Evolutionary conservation across 2,797 vertebrate species (phyloP), one percentile per base, ranked within the genome.

Genomic region (Epinephelus coioides): DNA sequence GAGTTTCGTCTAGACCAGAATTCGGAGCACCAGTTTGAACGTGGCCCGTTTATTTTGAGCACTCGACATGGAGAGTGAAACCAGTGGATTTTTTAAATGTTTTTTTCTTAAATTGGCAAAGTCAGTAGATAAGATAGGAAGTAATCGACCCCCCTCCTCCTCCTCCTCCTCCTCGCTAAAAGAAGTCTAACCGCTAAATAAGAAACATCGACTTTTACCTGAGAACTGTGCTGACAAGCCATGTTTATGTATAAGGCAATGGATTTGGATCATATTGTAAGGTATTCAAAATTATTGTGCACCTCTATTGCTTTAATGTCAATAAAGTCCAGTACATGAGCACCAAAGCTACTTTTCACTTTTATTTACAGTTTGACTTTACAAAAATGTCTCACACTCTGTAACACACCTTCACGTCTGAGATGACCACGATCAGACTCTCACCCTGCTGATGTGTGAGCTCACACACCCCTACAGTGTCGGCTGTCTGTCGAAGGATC

Each of bases 251-350:
- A 62, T 62, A 78, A 73, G 63, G 71, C 76, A 73, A 86, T 88
- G 84, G 75, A 89, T 93, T 88, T 78, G 69, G 77, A 91, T 92
- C 88, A 90, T 86, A 86, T 68, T 90, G 80, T 92, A 89, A 90
- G 73, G 78, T 91, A 86, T 86, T 89, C 84, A 84, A 78, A 74
- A 92, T 89, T 84, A 89, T 86, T 89, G 90, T 94, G 83, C 94
- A 94, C 91, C 88, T 90, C 91, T 92, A 76, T 92, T 94, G 94
- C 93, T 95, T 94, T 89, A 94, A 87, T 91, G 89, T 94, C 91
- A 96, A 95, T 96, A 96, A 96, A 96, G 86, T 91, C 87, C 86
- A 94, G 82, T 86, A 92, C 92, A 92, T 92, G 89, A 94, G 93
- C 90, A 94, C 82, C 86, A 81, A 56, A 40, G 64, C 27, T 2